Evolutionary conservation across 2,797 vertebrate genomes (phyloP), one percentile per base, ranked within the genome.

Genomic region (Eurystomus glaucurus): DNA sequence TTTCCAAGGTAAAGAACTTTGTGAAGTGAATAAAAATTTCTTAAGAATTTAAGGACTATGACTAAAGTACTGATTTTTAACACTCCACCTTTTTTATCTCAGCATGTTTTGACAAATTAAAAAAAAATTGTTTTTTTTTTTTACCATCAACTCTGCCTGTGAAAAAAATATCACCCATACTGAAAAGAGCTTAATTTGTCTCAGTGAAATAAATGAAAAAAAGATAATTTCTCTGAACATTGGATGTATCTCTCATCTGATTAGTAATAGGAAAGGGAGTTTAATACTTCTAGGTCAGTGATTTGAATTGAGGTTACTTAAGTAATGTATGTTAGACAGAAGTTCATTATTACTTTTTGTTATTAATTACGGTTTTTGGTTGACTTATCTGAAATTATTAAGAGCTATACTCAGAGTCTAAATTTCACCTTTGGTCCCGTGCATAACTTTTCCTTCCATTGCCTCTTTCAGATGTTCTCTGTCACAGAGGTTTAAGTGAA

Each of bases 251-350:
- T 95, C 31, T 91, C 45, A 81, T 68, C 65, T 94, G 82, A 78
- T 93, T 84, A 86, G 65, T 78, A 88, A 77, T 55, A 85, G 54
- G 33, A 88, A 91, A 61, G 13, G 6, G 33, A 86, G 50, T 71
- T 90, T 88, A 93, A 88, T 71, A 84, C 68, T 96, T 96, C 91
- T 88, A 95, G 89, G 93, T 96, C 94, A 91, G 26, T 92, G 91
- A 85, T 85, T 91, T 93, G 84, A 91, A 89, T 55, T 94, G 66
- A 87, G 89, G 74, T 95, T 95, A 87, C 52, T 92, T 95, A 92
- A 85, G 81, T 43, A 87, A 66, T 69, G 57, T 95, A 65, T 81
- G 54, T 82, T 91, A 89, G 50, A 55, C 5, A 79, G 80, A 93
- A 94, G 74, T 87, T 92, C 69, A 82, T 91, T 94, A 76, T 89